phyloP scores from a whole-genome alignment of 2,888 invertebrate species.

The Apamea sordens region DNA sequence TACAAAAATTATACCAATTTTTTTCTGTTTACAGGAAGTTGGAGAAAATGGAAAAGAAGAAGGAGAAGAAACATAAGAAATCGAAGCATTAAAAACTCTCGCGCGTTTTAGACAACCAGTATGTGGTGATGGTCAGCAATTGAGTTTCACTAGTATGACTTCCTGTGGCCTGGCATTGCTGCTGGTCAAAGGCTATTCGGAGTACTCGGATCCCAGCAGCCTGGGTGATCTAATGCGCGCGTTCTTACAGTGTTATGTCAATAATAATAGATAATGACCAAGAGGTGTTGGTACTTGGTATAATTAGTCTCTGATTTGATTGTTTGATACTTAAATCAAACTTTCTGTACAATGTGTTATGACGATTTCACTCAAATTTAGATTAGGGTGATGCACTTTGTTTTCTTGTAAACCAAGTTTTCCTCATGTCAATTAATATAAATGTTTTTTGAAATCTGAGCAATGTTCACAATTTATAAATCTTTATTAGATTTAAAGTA shows the following conservation, averaged over 20 bases:
- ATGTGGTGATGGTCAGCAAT: slow-evolving; percentile 11
- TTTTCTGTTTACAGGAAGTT: slow-evolving; percentile 89
- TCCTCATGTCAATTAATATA: slow-evolving; percentile 10
- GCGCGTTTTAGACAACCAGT: not conserved
- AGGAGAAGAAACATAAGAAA: slow-evolving; percentile 85
- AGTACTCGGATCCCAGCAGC: not conserved
- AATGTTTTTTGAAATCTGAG: not conserved
- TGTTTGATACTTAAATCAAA: not conserved
- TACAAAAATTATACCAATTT: not conserved
- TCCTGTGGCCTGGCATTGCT: not conserved
- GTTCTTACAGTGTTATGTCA: not conserved
- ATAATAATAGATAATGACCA: slow-evolving; percentile 26
- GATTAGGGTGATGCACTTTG: slow-evolving; percentile 1
- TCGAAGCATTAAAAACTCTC: slow-evolving; percentile 69
- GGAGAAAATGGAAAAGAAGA: slow-evolving; percentile 92
- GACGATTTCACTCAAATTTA: slow-evolving; percentile 2
- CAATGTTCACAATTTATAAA: not conserved
- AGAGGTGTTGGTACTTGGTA: slow-evolving; percentile 2
- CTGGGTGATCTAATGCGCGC: slow-evolving; percentile 11
- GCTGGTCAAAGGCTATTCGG: not conserved
- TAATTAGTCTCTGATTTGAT: slow-evolving; percentile 3
- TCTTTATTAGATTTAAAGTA: not conserved
- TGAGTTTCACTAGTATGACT: slow-evolving; percentile 2
- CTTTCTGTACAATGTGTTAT: not conserved
- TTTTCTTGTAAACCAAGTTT: not conserved